These are phyloP conservation scores for Premnoplex brunnescens DNA, from an alignment of 2,797 vertebrate species.

Conservation along the genomic window DNA sequence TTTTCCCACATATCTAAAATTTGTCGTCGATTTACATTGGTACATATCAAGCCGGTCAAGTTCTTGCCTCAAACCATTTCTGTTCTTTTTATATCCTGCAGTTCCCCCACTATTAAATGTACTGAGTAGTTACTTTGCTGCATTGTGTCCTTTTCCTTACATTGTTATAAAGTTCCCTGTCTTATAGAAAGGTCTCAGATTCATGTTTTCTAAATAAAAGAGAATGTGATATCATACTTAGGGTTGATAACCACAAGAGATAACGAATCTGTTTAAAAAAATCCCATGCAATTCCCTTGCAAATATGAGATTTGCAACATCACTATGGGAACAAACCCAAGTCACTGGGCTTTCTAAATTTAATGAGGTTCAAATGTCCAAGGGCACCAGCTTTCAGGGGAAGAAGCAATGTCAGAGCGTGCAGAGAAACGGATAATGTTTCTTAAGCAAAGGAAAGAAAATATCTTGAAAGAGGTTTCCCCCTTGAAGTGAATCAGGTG, in stretches of 20 bases:
- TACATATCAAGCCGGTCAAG: not conserved
- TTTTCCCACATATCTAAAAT: not conserved
- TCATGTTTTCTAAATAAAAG: not conserved
- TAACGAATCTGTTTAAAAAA: constrained; percentile 30
- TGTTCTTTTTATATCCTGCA: not conserved
- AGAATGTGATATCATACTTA: not conserved
- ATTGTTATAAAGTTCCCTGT: not conserved
- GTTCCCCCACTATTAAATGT: not conserved
- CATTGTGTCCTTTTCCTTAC: not conserved
- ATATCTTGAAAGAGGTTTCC: constrained; percentile 36
- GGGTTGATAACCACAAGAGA: not conserved
- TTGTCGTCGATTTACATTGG: not conserved
- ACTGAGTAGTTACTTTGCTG: not conserved
- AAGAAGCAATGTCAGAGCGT: constrained; percentile 59
- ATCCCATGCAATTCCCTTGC: constrained; percentile 38
- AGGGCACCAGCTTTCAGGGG: constrained; percentile 59
- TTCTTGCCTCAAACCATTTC: not conserved
- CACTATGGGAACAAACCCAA: constrained; percentile 52
- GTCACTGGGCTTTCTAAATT: constrained; percentile 58
- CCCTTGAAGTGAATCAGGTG: constrained; percentile 25
- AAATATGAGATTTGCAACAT: constrained; percentile 61
- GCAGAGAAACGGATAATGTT: constrained; percentile 50
- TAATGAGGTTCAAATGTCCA: constrained; percentile 69
- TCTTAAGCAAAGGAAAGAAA: constrained; percentile 48
- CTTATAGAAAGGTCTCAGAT: not conserved